phyloP scores from a whole-genome alignment of 1,140 invertebrate species.

The Lethocerus indicus region DNA sequence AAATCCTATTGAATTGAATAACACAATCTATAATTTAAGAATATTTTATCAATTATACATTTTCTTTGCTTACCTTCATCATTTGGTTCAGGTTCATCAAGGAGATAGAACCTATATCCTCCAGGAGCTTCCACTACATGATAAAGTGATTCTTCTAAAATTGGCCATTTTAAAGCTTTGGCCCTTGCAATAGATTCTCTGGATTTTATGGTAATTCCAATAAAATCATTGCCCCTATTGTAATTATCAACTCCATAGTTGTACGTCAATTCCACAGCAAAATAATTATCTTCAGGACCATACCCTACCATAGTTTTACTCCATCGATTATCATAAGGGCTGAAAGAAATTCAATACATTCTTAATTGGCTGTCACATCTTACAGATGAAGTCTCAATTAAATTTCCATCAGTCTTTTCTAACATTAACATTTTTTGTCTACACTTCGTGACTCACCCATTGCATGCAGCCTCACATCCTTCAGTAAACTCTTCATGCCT shows the following conservation, averaged over 20 bases:
- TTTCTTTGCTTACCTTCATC: conserved; percentile 34
- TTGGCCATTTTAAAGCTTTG: conserved; percentile 42
- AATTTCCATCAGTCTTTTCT: background rate
- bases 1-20: no score
- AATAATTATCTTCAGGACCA: conserved; percentile 86
- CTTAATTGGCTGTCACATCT: background rate
- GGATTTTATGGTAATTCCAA: conserved; percentile 70
- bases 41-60: conserved; percentile 9
- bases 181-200: conserved; percentile 57
- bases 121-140: conserved; percentile 61
- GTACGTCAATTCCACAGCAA: conserved; percentile 94
- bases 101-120: conserved; percentile 74
- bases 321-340: conserved; percentile 93
- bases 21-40: conserved; percentile 8
- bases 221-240: conserved; percentile 74
- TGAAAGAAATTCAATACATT: conserved; percentile 25
- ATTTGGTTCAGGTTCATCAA: conserved; percentile 45
- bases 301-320: conserved; percentile 99
- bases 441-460: conserved; percentile 53
- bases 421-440: background rate
- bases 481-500: conserved; percentile 95
- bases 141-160: conserved; percentile 37
- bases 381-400: background rate
- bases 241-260: conserved; percentile 88
- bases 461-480: conserved; percentile 89